Percentiles rank a stretch among this genome's conserved stretches.
phyloP scores from a whole-genome alignment of 2,113 vertebrate species.

The Rhynchomys soricoides region DNA sequence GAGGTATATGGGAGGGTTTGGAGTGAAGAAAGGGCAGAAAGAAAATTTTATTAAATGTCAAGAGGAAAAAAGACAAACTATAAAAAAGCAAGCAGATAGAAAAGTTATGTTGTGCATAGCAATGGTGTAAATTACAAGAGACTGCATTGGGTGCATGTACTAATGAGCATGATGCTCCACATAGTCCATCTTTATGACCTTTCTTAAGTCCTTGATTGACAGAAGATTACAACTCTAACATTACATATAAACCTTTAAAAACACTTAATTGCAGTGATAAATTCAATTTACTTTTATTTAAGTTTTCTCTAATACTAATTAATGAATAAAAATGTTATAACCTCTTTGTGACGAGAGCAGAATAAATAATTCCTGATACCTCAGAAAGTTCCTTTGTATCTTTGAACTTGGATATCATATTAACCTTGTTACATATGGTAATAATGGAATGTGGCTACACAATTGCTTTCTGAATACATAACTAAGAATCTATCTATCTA shows the following conservation, averaged over 20 bases:
- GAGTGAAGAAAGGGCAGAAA: not conserved
- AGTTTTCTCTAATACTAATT: slow-evolving; percentile 24
- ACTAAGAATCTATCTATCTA: slow-evolving; percentile 62
- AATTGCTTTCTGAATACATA: slow-evolving; percentile 66
- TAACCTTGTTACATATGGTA: slow-evolving; percentile 60
- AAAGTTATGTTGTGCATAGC: not conserved
- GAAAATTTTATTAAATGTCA: not conserved
- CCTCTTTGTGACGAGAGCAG: slow-evolving; percentile 19
- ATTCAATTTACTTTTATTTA: slow-evolving; percentile 48
- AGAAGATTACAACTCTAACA: not conserved
- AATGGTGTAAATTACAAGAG: not conserved
- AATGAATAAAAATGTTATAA: slow-evolving; percentile 10
- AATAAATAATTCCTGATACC: not conserved
- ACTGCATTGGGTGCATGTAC: not conserved
- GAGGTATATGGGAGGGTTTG: not conserved
- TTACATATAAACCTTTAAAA: not conserved
- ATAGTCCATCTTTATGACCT: not conserved
- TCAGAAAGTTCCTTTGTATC: slow-evolving; percentile 44
- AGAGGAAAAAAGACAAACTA: not conserved
- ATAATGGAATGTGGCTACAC: slow-evolving; percentile 63
- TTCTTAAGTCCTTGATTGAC: not conserved
- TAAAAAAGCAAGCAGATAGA: not conserved
- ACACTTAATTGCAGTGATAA: not conserved
- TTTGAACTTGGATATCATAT: slow-evolving; percentile 61
- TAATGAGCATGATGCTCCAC: not conserved